Base-by-base conservation (phyloP, 2,888 invertebrate genomes). In the Corbicula japonica region DNA sequence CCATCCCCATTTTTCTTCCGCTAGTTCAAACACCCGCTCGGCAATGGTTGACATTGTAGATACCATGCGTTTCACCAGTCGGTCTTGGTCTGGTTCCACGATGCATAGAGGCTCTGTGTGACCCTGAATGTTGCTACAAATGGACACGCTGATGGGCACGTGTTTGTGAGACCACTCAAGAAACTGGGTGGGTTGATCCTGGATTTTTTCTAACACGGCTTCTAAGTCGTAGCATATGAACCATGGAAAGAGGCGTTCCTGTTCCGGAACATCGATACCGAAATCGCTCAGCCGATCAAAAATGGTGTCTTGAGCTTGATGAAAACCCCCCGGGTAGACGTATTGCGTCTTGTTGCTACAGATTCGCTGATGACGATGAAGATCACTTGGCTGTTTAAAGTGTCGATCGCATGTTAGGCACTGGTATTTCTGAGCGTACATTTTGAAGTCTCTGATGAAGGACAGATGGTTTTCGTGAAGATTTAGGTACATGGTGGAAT, bases 161-260 rank as follows among this genome's bases (percentile, higher is more conserved):
- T 80, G 79, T 54, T 75, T 60, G 1, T 70, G 65, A 2, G 61
- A 75, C 75, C 75, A 80, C n/a, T 65, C 21, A 21, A 80, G n/a
- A n/a, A n/a, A n/a, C n/a, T n/a, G n/a, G n/a, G n/a, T n/a, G n/a
- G n/a, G n/a, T n/a, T 21, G 18, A 23, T 68, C 56, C 15, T 56
- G 8, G 2, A 63, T 32, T 18, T 63, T 63, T 63, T 63, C 32
- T 30, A 63, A 21, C 4, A 63, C 18, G 30, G 46, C 60, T 54
- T 70, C 70, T 21, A 60, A 70, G 26, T 70, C 71, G 54, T 52
- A 71, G 35, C 52, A 52, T 4, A 52, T 18, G 6, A 63, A 72
- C 46, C 61, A 62, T 5, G 48, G 63, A 44, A 48, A 63, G 6
- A 26, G 48, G 30, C 71, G 70, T 34, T 50, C 38, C 2, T 68